Evolutionary conservation across 2,113 vertebrate species (phyloP).

Genomic region (Hypocryptadius cinnamomeus): DNA sequence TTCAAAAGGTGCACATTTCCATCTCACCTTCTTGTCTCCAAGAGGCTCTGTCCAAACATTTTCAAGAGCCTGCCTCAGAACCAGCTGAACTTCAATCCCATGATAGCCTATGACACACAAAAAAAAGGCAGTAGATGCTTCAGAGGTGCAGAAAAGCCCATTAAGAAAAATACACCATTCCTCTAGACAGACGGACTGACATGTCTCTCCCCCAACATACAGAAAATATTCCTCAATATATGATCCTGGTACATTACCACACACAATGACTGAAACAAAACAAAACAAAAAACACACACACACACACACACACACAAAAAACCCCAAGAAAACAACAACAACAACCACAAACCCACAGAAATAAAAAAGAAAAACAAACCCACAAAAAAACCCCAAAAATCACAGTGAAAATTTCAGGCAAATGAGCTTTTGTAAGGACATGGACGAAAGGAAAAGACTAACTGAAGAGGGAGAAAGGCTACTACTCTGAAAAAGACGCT

Average conservation of each 20-base stretch:
- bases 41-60: slow-evolving; percentile 67
- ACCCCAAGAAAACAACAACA: neutral
- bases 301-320: neutral
- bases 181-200: neutral
- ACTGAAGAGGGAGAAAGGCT: neutral
- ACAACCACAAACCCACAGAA: neutral
- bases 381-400: neutral
- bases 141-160: neutral
- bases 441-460: neutral
- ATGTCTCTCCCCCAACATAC: neutral
- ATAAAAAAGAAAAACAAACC: neutral
- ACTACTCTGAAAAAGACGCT: neutral
- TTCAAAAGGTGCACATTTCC: neutral
- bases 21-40: slow-evolving; percentile 55
- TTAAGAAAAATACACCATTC: neutral
- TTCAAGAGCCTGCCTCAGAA: slow-evolving; percentile 64
- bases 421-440: neutral
- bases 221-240: neutral
- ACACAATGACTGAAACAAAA: neutral
- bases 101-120: slow-evolving; percentile 35
- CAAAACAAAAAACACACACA: neutral
- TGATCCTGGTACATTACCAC: neutral
- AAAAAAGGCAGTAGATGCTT: neutral
- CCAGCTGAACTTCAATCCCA: slow-evolving; percentile 63
- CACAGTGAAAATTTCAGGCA: neutral